phyloP scores from a whole-genome alignment of 2,113 vertebrate species.

The Sinocyclocheilus maitianheensis region DNA sequence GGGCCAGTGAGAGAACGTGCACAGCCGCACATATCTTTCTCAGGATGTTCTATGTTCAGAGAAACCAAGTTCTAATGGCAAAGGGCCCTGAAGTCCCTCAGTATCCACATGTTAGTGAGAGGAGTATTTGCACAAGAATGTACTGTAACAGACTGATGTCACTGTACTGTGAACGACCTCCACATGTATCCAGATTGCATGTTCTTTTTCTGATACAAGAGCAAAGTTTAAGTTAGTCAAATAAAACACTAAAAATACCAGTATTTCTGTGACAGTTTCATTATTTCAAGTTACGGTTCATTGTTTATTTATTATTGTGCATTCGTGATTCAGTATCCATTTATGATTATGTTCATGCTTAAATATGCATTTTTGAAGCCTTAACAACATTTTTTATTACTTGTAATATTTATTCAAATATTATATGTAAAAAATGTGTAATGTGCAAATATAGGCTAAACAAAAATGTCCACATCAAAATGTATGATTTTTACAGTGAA shows the following conservation, averaged over 20 bases:
- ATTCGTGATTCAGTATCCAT: background rate
- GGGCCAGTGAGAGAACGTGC: background rate
- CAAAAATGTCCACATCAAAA: background rate
- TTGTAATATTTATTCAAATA: background rate
- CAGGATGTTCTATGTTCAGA: background rate
- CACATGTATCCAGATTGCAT: slow-evolving; percentile 4
- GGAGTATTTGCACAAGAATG: slow-evolving; percentile 41
- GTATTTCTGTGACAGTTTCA: no score
- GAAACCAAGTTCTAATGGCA: background rate
- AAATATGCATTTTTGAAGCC: background rate
- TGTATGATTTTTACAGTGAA: background rate
- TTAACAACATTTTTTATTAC: no score
- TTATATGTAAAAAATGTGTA: background rate
- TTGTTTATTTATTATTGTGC: background rate
- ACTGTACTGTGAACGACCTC: slow-evolving; percentile 49
- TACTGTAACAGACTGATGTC: slow-evolving; percentile 52
- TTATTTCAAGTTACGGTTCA: background rate
- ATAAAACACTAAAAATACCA: slow-evolving; percentile 24
- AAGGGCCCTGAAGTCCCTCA: background rate
- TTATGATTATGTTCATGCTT: background rate
- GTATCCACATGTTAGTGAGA: background rate
- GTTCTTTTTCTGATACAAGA: slow-evolving; percentile 4
- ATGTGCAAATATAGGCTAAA: no score
- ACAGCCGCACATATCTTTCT: background rate
- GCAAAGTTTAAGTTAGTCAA: slow-evolving; percentile 26